These are phyloP conservation scores for Olivierus martensii DNA, from an alignment of 1,140 invertebrate genomes.

Conservation along the genomic window DNA sequence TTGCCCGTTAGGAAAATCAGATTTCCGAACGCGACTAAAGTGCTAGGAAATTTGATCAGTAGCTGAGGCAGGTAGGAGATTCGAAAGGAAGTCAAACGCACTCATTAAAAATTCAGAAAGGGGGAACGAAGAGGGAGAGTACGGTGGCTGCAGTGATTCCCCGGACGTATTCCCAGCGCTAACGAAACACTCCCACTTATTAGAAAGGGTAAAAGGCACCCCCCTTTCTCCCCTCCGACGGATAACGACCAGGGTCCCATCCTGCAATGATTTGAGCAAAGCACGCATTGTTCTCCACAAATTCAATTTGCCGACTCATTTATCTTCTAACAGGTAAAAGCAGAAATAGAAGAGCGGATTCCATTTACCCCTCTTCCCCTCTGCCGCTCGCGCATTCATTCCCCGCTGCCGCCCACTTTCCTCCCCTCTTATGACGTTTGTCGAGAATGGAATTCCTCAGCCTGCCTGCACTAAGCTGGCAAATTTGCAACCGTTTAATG, in stretches of 20 bases:
- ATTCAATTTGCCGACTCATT: conserved; percentile 13
- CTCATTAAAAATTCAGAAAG: neutral
- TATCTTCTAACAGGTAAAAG: conserved; percentile 4
- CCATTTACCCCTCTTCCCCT: neutral
- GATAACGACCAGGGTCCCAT: neutral
- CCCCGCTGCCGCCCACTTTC: no score
- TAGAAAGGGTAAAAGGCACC: neutral
- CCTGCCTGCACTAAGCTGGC: no score
- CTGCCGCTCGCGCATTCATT: no score
- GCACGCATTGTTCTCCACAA: conserved; percentile 14
- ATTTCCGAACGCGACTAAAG: no score
- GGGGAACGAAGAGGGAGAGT: neutral
- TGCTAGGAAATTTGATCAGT: no score
- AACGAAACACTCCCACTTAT: neutral
- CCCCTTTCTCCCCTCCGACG: neutral
- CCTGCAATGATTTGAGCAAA: conserved; percentile 15
- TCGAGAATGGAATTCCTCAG: no score
- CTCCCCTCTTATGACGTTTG: no score
- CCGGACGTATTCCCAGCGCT: neutral
- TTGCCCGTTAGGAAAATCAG: no score
- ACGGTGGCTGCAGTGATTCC: neutral
- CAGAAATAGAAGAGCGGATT: no score
- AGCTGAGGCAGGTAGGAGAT: no score
- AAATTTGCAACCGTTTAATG: no score
- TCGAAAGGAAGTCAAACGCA: no score